Evolutionary conservation across 2,113 vertebrate genomes (phyloP).

Genomic region (Psilopsiagon aurifrons): DNA sequence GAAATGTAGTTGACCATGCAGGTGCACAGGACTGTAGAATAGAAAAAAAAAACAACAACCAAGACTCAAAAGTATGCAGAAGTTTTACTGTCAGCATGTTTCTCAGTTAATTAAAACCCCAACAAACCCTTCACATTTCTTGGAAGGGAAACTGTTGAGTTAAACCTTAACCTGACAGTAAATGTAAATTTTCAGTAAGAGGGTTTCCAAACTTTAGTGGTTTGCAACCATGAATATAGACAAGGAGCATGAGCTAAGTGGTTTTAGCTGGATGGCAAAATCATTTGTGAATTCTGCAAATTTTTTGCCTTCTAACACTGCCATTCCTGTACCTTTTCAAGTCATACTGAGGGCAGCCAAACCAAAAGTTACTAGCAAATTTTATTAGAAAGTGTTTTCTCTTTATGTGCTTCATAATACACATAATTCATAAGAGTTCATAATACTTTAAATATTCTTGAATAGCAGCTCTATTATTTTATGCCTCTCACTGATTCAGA

Average conservation of each 20-base stretch:
- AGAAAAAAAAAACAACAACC: not conserved
- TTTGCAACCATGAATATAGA: not conserved
- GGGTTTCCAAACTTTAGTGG: not conserved
- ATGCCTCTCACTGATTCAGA: not conserved
- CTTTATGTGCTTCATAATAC: not conserved
- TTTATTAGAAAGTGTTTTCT: not conserved
- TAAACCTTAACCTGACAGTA: not conserved
- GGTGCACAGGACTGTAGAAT: not conserved
- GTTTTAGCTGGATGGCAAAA: conserved; percentile 4
- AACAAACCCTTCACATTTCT: not conserved
- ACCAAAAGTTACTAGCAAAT: not conserved
- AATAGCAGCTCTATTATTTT: conserved; percentile 1
- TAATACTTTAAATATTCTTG: not conserved
- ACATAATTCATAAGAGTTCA: not conserved
- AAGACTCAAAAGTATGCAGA: not conserved
- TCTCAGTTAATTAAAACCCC: not conserved
- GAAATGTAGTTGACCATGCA: not conserved
- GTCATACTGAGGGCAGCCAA: not conserved
- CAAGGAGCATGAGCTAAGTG: not conserved
- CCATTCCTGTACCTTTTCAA: not conserved
- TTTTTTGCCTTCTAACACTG: not conserved
- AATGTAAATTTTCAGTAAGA: not conserved
- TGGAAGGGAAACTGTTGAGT: not conserved
- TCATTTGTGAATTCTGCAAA: not conserved
- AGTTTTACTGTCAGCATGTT: not conserved